phyloP scores from a whole-genome alignment of 1,140 invertebrate genomes.

The Drosophila lacertosa region DNA sequence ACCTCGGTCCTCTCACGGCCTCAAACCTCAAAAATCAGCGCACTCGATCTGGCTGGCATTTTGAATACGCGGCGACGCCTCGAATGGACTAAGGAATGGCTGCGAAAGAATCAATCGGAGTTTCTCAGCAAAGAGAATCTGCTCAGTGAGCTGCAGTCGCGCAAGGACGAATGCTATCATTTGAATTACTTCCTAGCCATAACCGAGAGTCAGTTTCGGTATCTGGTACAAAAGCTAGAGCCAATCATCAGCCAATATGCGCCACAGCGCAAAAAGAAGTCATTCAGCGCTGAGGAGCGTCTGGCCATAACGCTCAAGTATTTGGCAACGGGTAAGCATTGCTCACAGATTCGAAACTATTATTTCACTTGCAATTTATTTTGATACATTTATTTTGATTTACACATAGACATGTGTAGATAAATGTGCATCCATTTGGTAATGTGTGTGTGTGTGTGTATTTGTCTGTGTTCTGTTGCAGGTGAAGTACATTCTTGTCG shows the following conservation, averaged over 20 bases:
- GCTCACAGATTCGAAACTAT: neutral
- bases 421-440: slow-evolving; percentile 13
- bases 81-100: slow-evolving; percentile 82
- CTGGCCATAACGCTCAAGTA: slow-evolving; percentile 83
- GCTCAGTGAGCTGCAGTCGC: slow-evolving; percentile 74
- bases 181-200: slow-evolving; percentile 83
- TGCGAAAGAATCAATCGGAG: slow-evolving; percentile 78
- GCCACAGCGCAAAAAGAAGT: slow-evolving; percentile 80
- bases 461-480: slow-evolving; percentile 41
- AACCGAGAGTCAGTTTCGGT: slow-evolving; percentile 79
- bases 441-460: slow-evolving; percentile 5
- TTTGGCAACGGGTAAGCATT: slow-evolving; percentile 79
- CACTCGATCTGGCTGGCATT: slow-evolving; percentile 76
- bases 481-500: slow-evolving; percentile 83
- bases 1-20: slow-evolving; percentile 64
- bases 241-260: slow-evolving; percentile 79
- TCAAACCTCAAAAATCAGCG: slow-evolving; percentile 75
- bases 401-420: neutral
- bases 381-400: slow-evolving; percentile 1
- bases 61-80: slow-evolving; percentile 71
- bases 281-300: slow-evolving; percentile 81
- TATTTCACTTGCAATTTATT: too few species aligned
- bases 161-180: slow-evolving; percentile 80
- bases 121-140: slow-evolving; percentile 79
- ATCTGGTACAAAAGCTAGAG: slow-evolving; percentile 75